phyloP scores from a whole-genome alignment of 2,888 invertebrate species.

The Drosophila tanythrix region DNA sequence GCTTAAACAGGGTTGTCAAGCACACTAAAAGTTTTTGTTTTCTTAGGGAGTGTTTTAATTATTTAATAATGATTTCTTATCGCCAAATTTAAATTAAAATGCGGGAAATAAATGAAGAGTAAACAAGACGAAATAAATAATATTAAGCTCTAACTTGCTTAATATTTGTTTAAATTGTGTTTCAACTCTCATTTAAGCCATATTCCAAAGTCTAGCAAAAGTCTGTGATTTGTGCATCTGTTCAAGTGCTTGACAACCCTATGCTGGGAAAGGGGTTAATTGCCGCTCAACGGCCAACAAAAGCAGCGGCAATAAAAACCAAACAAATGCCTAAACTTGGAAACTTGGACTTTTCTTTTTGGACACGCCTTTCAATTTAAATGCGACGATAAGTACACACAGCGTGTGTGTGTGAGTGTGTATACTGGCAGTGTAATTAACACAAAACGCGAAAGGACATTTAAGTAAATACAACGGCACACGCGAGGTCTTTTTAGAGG shows the following conservation, averaged over 20 bases:
- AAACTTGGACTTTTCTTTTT: constrained; percentile 38
- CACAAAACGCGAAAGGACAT: constrained; percentile 72
- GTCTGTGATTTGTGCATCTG: background rate
- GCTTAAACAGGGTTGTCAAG: constrained; percentile 36
- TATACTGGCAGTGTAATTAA: constrained; percentile 61
- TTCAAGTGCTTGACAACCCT: constrained; percentile 27
- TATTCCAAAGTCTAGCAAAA: background rate
- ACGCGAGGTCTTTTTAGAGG: constrained; percentile 61
- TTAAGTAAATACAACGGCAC: constrained; percentile 64
- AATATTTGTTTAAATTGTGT: background rate
- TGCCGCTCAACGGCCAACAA: constrained; percentile 56
- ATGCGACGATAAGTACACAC: constrained; percentile 57
- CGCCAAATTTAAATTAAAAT: background rate
- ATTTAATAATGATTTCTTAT: background rate
- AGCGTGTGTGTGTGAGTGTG: constrained; percentile 19
- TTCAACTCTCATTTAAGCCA: background rate
- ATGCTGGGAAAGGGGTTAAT: constrained; percentile 69
- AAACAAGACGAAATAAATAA: background rate
- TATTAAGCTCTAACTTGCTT: background rate
- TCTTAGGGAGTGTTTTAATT: background rate
- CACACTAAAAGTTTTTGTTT: background rate
- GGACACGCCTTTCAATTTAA: constrained; percentile 79
- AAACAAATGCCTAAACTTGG: constrained; percentile 45
- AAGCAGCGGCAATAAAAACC: constrained; percentile 53
- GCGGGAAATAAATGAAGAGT: background rate